Base-by-base conservation (phyloP, 2,888 invertebrate species). In the Busseola fusca region DNA sequence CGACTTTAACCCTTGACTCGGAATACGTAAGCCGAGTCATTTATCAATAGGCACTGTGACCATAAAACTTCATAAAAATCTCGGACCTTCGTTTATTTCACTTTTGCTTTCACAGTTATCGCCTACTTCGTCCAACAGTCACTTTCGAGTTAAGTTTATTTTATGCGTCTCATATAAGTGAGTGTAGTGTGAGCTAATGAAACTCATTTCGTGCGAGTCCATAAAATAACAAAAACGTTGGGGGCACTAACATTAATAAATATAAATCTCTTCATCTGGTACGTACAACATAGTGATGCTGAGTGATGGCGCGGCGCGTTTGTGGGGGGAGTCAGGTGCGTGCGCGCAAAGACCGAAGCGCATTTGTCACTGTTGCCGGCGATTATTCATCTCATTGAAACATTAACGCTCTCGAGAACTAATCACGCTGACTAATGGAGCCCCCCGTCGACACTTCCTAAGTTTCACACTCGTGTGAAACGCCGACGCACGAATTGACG, bases 311-410 rank as follows among this genome's bases (percentile, higher is more conserved):
- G 87, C 93, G 94, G 94, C 90, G 87, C 90, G 92, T 92, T 93
- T 93, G 92, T 88, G 91, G 88, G 88, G 88, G 89, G 88, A 88
- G 90, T 91, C 94, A 94, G 94, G 93, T 94, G 95, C 94, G 94
- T 92, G 89, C 90, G 93, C 93, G 94, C 94, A 90, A 86, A 89
- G 90, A 87, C 88, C 89, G 89, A 87, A 84, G 88, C 88, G 88
- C 95, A 95, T 95, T 95, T 95, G 95, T 95, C 95, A 95, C 94
- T 95, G 95, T 95, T 90, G 87, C 91, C 90, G 89, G 92, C 91
- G 92, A 95, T 95, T 95, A 95, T 94, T 95, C 95, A 95, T 95
- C 93, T 93, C 94, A 95, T 95, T 95, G 95, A 94, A 94, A 94
- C 95, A 95, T 95, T 95, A 95, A 93, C 92, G 92, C 91, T 91